Evolutionary conservation across 2,113 vertebrate genomes (phyloP).

Genomic region (Prunella fulvescens): DNA sequence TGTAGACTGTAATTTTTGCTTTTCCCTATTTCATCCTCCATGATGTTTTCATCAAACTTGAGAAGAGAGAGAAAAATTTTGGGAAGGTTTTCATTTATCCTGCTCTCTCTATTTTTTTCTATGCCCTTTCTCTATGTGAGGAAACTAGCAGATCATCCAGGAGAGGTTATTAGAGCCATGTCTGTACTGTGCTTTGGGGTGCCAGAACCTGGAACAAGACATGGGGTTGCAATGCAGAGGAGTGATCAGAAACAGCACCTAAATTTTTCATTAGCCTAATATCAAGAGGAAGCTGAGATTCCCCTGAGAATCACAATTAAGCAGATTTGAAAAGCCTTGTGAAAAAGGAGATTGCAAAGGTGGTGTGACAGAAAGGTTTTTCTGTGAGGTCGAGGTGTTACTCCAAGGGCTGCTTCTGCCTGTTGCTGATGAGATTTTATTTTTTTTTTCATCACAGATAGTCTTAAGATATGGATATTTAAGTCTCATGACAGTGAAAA

Average conservation of each 20-base stretch:
- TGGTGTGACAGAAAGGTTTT: not conserved
- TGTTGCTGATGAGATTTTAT: not conserved
- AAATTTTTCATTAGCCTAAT: not conserved
- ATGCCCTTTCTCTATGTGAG: not conserved
- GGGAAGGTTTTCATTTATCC: not conserved
- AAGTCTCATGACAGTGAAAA: not conserved
- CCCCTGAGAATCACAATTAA: not conserved
- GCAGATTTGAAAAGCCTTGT: not conserved
- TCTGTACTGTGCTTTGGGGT: not conserved
- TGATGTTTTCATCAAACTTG: not conserved
- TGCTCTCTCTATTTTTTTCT: not conserved
- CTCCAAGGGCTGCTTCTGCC: not conserved
- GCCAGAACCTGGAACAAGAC: not conserved
- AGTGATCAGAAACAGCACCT: not conserved
- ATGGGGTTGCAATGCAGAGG: rapidly evolving
- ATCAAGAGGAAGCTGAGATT: not conserved
- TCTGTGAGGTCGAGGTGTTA: not conserved
- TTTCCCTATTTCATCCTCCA: not conserved
- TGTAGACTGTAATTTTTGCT: not conserved
- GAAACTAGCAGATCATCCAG: not conserved
- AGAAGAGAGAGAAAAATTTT: not conserved
- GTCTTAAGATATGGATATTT: not conserved
- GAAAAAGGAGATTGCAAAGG: not conserved
- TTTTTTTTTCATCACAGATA: not conserved
- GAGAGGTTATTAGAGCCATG: not conserved